Percentiles rank a stretch among this genome's conserved stretches.
Evolutionary conservation across 2,888 invertebrate genomes (phyloP).

Genomic region (Barypeithes pellucidus): DNA sequence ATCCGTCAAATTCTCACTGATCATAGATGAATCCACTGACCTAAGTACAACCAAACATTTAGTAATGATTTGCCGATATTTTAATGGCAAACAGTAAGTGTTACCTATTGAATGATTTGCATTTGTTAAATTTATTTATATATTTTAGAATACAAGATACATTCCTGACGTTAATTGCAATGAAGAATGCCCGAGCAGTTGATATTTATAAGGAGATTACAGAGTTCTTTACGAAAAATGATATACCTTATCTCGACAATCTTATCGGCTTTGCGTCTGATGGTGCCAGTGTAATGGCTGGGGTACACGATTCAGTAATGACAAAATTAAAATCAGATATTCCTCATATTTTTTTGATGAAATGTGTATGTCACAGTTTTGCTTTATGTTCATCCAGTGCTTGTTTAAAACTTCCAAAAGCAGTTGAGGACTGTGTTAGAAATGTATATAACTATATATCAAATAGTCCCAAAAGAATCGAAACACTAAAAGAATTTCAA

Average conservation of each 20-base stretch:
- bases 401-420: slow-evolving; percentile 4
- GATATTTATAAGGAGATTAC: slow-evolving; percentile 10
- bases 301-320: neutral
- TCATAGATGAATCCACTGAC: slow-evolving; percentile 35
- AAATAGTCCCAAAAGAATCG: slow-evolving; percentile 10
- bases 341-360: slow-evolving; percentile 8
- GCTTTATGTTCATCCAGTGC: neutral
- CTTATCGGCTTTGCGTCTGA: slow-evolving; percentile 14
- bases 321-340: neutral
- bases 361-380: neutral
- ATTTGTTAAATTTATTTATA: neutral
- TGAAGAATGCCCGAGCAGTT: neutral
- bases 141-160: neutral
- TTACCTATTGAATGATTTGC: neutral
- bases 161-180: neutral
- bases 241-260: neutral
- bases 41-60: slow-evolving; percentile 40
- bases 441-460: slow-evolving; percentile 8
- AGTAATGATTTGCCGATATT: neutral
- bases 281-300: slow-evolving; percentile 3
- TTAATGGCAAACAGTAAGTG: neutral
- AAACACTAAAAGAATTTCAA: neutral
- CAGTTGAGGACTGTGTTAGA: neutral
- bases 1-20: slow-evolving; percentile 39
- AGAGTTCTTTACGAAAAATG: neutral